Percentiles rank a stretch among this genome's conserved stretches.
These are phyloP conservation scores for Pseudocheirus occidentalis DNA, from an alignment of 2,797 vertebrate species.

Conservation along the genomic window DNA sequence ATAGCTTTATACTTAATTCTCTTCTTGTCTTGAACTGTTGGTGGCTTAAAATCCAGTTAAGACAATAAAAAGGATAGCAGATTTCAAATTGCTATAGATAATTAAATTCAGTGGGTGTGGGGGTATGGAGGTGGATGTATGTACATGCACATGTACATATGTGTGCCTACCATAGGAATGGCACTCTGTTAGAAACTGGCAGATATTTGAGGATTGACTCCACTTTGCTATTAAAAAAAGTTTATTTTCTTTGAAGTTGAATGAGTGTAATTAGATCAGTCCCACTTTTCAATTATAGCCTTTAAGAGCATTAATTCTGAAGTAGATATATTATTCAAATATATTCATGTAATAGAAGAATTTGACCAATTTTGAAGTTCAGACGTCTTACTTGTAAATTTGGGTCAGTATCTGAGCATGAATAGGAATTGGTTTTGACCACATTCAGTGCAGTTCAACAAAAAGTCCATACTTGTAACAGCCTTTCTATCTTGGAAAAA, in stretches of 20 bases:
- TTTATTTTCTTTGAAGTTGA: background rate
- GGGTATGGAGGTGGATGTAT: background rate
- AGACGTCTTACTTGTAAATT: slow-evolving; percentile 32
- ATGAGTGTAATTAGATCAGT: background rate
- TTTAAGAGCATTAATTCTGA: background rate
- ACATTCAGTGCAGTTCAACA: background rate
- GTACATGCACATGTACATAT: too few relatives aligned
- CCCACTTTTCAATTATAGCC: background rate
- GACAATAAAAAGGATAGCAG: background rate
- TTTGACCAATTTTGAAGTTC: slow-evolving; percentile 36
- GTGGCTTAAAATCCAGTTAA: background rate
- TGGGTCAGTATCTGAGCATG: background rate
- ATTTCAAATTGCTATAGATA: background rate
- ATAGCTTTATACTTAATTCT: background rate
- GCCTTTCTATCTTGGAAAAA: background rate
- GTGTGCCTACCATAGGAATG: too few relatives aligned
- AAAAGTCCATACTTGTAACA: background rate
- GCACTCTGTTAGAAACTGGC: background rate
- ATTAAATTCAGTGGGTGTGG: background rate
- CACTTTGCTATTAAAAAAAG: background rate
- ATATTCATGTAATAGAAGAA: background rate
- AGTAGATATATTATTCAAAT: background rate
- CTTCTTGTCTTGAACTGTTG: background rate
- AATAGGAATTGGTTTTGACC: background rate
- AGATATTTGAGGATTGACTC: background rate